Conservation (phyloP, 37 sponge, comb jelly and placozoan species). For the Eunapius fragilis region DNA sequence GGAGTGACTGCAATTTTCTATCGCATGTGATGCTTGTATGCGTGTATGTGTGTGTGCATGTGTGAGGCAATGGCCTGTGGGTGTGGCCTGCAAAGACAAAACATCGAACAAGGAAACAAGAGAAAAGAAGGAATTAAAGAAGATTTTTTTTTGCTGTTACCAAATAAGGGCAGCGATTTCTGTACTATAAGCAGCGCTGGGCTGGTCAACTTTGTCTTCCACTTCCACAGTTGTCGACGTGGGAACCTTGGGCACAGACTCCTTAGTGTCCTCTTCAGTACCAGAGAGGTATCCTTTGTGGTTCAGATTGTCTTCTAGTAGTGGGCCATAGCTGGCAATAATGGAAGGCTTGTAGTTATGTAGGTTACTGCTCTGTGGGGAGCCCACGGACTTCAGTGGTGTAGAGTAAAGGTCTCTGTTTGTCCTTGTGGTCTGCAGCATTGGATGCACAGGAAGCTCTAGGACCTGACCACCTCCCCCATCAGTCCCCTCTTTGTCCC, state of each 20-base stretch:
- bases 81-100: background rate
- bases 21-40: background rate
- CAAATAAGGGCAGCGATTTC: background rate
- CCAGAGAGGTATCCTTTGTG: background rate
- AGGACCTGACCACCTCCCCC: background rate
- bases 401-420: conserved; percentile 2
- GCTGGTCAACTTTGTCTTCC: background rate
- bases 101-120: background rate
- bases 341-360: conserved; percentile 14
- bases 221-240: background rate
- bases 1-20: background rate
- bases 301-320: background rate
- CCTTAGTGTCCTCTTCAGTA: background rate
- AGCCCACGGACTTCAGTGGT: background rate
- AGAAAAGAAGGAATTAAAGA: background rate
- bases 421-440: background rate
- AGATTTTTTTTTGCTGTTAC: background rate
- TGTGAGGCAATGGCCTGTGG: background rate
- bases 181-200: background rate
- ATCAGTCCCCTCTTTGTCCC: background rate
- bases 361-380: background rate
- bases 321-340: background rate
- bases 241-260: background rate
- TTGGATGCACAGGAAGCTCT: conserved; percentile 21
- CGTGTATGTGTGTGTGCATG: background rate